These are phyloP conservation scores for Epirrhoe tristata DNA, from an alignment of 2,888 invertebrate species.

Conservation along the genomic window DNA sequence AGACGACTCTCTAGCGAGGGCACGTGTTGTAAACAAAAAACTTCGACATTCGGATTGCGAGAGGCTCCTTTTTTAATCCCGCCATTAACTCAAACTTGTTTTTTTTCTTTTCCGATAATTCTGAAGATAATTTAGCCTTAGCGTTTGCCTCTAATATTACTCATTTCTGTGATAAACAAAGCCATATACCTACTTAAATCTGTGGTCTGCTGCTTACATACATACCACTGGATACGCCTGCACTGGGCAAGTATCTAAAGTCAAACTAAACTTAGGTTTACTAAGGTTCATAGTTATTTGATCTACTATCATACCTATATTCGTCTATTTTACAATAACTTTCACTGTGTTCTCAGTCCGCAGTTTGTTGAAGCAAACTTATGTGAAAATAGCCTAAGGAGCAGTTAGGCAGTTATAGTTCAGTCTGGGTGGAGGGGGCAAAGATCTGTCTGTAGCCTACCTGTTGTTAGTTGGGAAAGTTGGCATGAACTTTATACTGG, in stretches of 20 bases:
- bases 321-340: slow-evolving; percentile 49
- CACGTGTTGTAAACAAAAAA: slow-evolving; percentile 38
- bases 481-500: neutral
- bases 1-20: slow-evolving; percentile 54
- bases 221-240: neutral
- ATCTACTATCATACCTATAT: slow-evolving; percentile 33
- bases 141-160: too few relatives aligned
- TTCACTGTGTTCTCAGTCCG: slow-evolving; percentile 58
- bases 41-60: slow-evolving; percentile 13
- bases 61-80: neutral
- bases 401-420: slow-evolving; percentile 48
- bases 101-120: neutral
- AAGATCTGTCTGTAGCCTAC: slow-evolving; percentile 44
- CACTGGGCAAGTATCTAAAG: neutral
- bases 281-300: slow-evolving; percentile 43
- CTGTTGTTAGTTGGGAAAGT: slow-evolving; percentile 16
- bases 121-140: too few relatives aligned
- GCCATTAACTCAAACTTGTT: neutral
- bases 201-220: neutral
- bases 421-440: slow-evolving; percentile 41
- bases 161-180: too few relatives aligned
- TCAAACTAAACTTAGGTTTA: slow-evolving; percentile 27
- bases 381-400: slow-evolving; percentile 53
- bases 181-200: too few relatives aligned
- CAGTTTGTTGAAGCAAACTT: slow-evolving; percentile 51